Percentiles rank a stretch among this genome's conserved stretches.
phyloP scores from a whole-genome alignment of 2,797 vertebrate genomes.

The Sebastes matsubarae region DNA sequence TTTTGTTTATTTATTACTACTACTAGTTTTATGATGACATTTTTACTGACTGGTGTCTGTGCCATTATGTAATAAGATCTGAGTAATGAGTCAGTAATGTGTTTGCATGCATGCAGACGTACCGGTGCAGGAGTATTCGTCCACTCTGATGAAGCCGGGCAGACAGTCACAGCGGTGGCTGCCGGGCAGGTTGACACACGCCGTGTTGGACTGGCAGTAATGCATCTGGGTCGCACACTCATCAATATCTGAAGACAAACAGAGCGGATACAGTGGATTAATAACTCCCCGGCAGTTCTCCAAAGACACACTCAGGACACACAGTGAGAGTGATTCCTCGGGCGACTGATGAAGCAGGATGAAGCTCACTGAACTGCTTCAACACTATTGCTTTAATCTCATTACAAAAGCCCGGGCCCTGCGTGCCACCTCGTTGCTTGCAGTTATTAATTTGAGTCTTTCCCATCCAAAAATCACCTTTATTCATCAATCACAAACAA shows the following conservation, averaged over 20 bases:
- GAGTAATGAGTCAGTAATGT: not conserved
- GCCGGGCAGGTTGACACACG: constrained; percentile 92
- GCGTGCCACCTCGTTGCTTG: not conserved
- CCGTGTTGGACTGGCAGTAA: constrained; percentile 94
- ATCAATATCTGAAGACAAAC: constrained; percentile 89
- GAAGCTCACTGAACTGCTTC: not conserved
- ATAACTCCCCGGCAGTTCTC: not conserved
- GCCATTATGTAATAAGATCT: not conserved
- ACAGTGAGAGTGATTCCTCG: not conserved
- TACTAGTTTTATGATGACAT: too few species aligned
- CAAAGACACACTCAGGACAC: not conserved
- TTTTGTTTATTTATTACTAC: too few species aligned
- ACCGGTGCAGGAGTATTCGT: constrained; percentile 97
- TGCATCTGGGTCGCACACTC: constrained; percentile 96
- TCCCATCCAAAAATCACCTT: not conserved
- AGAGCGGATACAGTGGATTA: constrained; percentile 40
- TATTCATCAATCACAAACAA: not conserved
- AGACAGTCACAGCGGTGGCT: constrained; percentile 93
- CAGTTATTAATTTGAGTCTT: not conserved
- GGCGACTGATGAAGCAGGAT: not conserved
- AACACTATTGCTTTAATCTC: constrained; percentile 1
- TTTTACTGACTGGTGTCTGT: too few species aligned
- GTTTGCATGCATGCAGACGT: constrained; percentile 42
- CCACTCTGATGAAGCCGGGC: constrained; percentile 89
- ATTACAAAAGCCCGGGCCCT: not conserved